These are phyloP conservation scores for Xylota segnis DNA, from an alignment of 2,888 invertebrate genomes.

Conservation along the genomic window DNA sequence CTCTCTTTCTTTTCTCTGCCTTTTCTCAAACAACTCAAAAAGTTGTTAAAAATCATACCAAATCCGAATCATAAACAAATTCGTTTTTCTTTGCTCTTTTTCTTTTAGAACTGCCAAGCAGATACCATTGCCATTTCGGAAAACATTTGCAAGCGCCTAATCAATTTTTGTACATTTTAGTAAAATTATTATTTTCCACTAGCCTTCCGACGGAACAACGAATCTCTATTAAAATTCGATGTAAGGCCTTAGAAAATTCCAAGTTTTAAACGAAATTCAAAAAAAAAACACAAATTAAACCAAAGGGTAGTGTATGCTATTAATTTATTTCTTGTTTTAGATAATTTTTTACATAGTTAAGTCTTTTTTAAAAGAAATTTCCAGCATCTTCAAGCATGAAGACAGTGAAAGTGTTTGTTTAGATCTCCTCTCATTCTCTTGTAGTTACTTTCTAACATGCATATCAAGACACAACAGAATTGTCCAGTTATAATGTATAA, in stretches of 20 bases:
- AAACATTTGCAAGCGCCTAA: slow-evolving; percentile 80
- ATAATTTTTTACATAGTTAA: slow-evolving; percentile 17
- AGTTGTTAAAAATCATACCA: background rate
- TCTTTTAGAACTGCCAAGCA: slow-evolving; percentile 79
- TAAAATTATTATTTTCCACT: slow-evolving; percentile 1
- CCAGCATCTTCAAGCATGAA: background rate
- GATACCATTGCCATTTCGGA: slow-evolving; percentile 79
- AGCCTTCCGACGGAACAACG: background rate
- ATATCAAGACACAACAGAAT: slow-evolving; percentile 12
- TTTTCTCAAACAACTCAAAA: background rate
- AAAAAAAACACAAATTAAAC: slow-evolving; percentile 13
- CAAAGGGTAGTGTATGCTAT: slow-evolving; percentile 44
- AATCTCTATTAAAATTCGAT: background rate
- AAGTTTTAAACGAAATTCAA: background rate
- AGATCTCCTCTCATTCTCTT: slow-evolving; percentile 5
- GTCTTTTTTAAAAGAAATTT: slow-evolving; percentile 1
- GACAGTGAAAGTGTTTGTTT: slow-evolving; percentile 5
- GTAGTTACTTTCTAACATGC: background rate
- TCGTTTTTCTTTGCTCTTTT: slow-evolving; percentile 66
- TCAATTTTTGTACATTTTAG: slow-evolving; percentile 8
- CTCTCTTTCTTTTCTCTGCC: background rate
- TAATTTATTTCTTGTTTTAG: slow-evolving; percentile 25
- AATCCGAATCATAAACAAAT: slow-evolving; percentile 22
- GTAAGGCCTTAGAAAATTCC: slow-evolving; percentile 6
- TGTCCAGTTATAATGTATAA: slow-evolving; percentile 14